phyloP scores from a whole-genome alignment of 2,797 vertebrate species.

The Pipistrellus pygmaeus region DNA sequence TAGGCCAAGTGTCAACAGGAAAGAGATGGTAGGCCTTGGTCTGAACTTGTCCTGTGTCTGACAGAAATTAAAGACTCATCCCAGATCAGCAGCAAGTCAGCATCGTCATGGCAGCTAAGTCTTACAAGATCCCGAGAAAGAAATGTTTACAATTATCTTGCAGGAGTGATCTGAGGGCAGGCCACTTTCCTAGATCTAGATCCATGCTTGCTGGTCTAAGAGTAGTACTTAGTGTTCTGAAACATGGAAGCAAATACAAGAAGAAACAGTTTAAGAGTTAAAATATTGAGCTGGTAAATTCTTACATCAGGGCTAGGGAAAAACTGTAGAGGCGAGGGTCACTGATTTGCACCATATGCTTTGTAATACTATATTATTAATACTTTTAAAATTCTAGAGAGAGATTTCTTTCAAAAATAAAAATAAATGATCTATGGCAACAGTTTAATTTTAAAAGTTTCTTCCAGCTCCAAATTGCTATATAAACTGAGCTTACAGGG shows the following conservation, averaged over 20 bases:
- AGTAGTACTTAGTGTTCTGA: background rate
- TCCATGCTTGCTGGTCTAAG: background rate
- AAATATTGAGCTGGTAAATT: background rate
- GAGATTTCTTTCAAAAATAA: background rate
- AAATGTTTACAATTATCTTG: background rate
- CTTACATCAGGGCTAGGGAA: background rate
- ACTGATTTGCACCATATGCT: background rate
- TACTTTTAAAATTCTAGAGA: background rate
- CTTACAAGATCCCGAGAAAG: background rate
- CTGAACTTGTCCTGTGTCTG: background rate
- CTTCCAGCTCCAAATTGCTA: background rate
- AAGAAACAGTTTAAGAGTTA: background rate
- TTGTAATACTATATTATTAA: background rate
- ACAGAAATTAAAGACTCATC: background rate
- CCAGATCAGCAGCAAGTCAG: background rate
- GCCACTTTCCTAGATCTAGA: background rate
- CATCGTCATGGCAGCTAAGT: background rate
- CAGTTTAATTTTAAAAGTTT: background rate
- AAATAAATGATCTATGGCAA: background rate
- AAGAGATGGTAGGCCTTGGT: background rate
- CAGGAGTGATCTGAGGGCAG: background rate
- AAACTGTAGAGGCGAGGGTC: background rate
- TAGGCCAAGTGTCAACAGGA: background rate
- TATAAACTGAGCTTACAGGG: background rate
- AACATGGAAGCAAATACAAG: background rate